Conservation (phyloP, 2,113 vertebrate genomes). For the Crotalus horridus region DNA sequence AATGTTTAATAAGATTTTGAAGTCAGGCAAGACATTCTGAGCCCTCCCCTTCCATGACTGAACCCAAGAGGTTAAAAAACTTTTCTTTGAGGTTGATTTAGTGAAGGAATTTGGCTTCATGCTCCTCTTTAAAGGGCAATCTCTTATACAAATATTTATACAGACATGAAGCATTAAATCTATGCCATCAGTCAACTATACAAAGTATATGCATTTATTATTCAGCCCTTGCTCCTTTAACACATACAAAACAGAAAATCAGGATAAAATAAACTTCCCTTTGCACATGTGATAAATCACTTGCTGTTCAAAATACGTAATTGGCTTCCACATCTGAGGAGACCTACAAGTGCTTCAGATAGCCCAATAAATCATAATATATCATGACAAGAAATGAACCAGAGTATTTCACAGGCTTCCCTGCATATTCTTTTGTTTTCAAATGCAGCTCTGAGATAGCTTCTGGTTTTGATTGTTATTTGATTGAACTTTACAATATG, state of each 20-base stretch:
- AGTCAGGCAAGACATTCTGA: not conserved
- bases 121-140: not conserved
- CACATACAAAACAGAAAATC: not conserved
- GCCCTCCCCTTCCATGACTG: not conserved
- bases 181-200: not conserved
- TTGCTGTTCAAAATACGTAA: not conserved
- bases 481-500: not conserved
- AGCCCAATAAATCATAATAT: not conserved
- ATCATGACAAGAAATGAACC: not conserved
- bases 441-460: not conserved
- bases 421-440: not conserved
- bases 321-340: not conserved
- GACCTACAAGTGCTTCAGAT: not conserved
- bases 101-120: not conserved
- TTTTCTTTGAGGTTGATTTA: not conserved
- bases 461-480: not conserved
- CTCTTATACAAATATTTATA: not conserved
- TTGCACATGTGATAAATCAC: not conserved
- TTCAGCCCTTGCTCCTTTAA: not conserved
- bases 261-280: not conserved
- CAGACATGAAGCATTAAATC: not conserved
- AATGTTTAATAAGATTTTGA: not conserved
- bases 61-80: not conserved
- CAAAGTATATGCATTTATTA: not conserved
- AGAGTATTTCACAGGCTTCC: not conserved